A percentile compares a stretch with the other conserved stretches of the same genome.
phyloP scores from a whole-genome alignment of 1,140 invertebrate genomes.

The Dryas iulia region DNA sequence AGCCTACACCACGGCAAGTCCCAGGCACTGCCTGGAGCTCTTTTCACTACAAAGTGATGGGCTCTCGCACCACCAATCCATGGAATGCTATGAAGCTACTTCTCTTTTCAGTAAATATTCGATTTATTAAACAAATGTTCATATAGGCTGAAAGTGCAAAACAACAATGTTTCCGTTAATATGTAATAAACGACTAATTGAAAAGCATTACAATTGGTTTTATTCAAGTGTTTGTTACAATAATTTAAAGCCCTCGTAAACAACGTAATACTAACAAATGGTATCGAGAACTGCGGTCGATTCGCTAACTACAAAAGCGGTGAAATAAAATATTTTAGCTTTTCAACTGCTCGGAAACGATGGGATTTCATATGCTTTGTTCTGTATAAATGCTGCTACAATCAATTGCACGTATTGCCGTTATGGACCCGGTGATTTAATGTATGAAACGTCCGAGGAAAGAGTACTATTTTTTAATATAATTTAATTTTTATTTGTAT shows the following conservation, averaged over 20 bases:
- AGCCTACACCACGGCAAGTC: no score
- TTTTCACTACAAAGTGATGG: no score
- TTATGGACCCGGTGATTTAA: constrained; percentile 14
- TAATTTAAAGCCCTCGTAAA: constrained; percentile 20
- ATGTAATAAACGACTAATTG: constrained; percentile 10
- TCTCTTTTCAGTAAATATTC: no score
- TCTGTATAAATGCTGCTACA: constrained; percentile 22
- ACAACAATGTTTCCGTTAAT: constrained; percentile 27
- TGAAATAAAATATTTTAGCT: constrained; percentile 30
- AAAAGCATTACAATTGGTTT: constrained; percentile 13
- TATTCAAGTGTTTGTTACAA: not conserved
- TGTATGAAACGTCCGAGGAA: constrained; percentile 2
- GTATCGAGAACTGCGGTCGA: constrained; percentile 19
- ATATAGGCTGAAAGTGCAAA: constrained; percentile 4
- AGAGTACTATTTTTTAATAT: constrained; percentile 5
- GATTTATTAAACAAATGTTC: no score
- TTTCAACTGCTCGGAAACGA: constrained; percentile 23
- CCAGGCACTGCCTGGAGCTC: no score
- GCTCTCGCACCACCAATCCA: no score
- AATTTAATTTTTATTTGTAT: not conserved
- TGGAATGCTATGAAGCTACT: no score
- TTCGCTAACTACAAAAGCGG: constrained; percentile 24
- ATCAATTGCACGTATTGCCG: constrained; percentile 20
- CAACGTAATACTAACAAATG: constrained; percentile 16
- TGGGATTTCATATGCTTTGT: constrained; percentile 35